Percentiles rank a stretch among this genome's conserved stretches.
Conservation (phyloP, 2,888 invertebrate species). For the Operophtera brumata region DNA sequence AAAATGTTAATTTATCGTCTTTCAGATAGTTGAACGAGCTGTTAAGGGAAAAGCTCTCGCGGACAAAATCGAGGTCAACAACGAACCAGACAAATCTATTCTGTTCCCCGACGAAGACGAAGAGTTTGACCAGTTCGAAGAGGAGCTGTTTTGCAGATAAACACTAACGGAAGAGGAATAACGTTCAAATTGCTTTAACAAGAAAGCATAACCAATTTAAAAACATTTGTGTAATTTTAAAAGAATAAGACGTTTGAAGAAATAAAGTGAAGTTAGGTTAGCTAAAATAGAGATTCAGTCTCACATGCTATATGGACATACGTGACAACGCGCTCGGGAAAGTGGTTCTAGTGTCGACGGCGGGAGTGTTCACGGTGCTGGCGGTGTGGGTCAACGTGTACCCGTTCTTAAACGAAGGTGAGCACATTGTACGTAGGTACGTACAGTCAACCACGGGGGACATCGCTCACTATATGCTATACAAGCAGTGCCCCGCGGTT, state of each 20-base stretch:
- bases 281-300: neutral
- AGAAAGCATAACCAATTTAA: neutral
- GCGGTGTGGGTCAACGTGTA: constrained; percentile 84
- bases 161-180: constrained; percentile 4
- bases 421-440: constrained; percentile 27
- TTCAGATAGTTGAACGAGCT: constrained; percentile 78
- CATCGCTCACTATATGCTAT: no score
- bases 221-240: no score
- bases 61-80: constrained; percentile 58
- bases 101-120: constrained; percentile 82
- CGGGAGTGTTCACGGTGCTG: constrained; percentile 78
- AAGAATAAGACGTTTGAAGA: no score
- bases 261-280: no score
- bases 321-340: constrained; percentile 82
- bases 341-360: constrained; percentile 76
- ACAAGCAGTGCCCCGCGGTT: no score
- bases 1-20: neutral
- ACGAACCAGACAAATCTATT: constrained; percentile 78
- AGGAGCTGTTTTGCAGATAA: constrained; percentile 53
- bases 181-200: constrained; percentile 1
- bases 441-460: no score
- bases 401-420: constrained; percentile 84
- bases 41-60: constrained; percentile 72
- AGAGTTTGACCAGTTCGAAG: constrained; percentile 82
- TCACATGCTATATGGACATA: constrained; percentile 71